phyloP scores from a whole-genome alignment of 2,113 vertebrate species.

The Nestor notabilis region DNA sequence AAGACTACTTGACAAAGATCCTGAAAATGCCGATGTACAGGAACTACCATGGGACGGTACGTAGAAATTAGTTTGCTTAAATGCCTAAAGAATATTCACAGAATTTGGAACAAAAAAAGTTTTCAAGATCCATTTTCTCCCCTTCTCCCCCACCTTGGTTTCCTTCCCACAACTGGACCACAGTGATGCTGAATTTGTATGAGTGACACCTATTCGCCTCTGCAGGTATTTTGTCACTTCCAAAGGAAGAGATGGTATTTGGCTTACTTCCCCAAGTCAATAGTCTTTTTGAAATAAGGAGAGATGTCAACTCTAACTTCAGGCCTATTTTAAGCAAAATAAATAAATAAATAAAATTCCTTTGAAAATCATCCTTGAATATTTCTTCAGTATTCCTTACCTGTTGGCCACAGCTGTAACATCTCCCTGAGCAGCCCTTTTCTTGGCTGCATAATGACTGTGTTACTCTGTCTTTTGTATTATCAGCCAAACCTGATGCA shows the following conservation, averaged over 20 bases:
- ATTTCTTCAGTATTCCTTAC: neutral
- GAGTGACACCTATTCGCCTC: neutral
- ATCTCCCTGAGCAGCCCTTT: neutral
- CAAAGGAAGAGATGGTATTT: neutral
- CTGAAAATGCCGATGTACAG: constrained; percentile 91
- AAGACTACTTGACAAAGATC: constrained; percentile 94
- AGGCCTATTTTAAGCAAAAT: neutral
- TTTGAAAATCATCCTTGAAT: neutral
- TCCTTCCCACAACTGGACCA: neutral
- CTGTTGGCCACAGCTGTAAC: neutral
- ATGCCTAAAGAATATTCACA: neutral
- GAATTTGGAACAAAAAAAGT: neutral
- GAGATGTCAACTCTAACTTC: neutral
- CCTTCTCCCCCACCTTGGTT: neutral
- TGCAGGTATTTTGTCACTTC: neutral
- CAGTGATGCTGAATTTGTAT: rapidly evolving
- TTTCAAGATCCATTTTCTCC: neutral
- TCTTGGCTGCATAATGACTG: neutral
- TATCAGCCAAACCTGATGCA: neutral
- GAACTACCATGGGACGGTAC: constrained; percentile 93
- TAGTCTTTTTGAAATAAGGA: neutral
- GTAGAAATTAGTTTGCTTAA: constrained; percentile 33
- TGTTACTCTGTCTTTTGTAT: neutral
- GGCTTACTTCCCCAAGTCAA: neutral
- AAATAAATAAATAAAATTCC: neutral